phyloP scores from a whole-genome alignment of 1,140 invertebrate species.

The Drosophila nasuta region DNA sequence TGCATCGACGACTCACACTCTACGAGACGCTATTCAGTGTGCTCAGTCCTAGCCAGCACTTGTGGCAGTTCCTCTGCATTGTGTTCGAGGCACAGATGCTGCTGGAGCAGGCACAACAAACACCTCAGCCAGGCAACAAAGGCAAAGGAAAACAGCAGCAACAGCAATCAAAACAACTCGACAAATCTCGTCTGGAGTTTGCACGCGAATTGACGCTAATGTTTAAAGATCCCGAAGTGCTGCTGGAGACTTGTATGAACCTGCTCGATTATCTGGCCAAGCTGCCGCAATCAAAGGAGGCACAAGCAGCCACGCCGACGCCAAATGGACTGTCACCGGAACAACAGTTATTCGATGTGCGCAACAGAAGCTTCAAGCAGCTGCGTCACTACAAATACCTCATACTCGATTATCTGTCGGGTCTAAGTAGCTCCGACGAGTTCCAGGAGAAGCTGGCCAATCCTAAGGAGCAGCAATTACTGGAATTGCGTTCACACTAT shows the following conservation, averaged over 20 bases:
- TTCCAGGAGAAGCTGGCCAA: conserved; percentile 88
- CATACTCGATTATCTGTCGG: conserved; percentile 89
- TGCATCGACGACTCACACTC: conserved; percentile 92
- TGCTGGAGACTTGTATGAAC: conserved; percentile 88
- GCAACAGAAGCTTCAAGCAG: conserved; percentile 89
- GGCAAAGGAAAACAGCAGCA: background rate
- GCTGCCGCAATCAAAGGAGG: conserved; percentile 43
- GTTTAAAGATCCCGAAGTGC: conserved; percentile 85
- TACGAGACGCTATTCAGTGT: conserved; percentile 92
- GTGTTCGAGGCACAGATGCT: conserved; percentile 89
- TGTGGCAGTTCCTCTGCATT: conserved; percentile 92
- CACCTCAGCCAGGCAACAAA: background rate
- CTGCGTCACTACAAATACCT: conserved; percentile 93
- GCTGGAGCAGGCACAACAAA: conserved; percentile 62
- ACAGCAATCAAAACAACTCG: conserved; percentile 76
- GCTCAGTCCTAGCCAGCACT: conserved; percentile 88
- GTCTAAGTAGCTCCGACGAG: conserved; percentile 88
- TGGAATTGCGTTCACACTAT: conserved; percentile 84
- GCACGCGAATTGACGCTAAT: conserved; percentile 50
- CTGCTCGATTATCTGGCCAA: conserved; percentile 87
- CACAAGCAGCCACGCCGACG: conserved; percentile 60
- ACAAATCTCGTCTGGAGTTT: conserved; percentile 61
- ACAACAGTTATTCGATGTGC: conserved; percentile 89
- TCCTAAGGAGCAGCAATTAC: conserved; percentile 56
- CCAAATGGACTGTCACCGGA: conserved; percentile 50